A percentile compares a stretch with the other conserved stretches of the same genome.
phyloP scores from a whole-genome alignment of 2,113 vertebrate species.

The Sphyrna mokarran region DNA sequence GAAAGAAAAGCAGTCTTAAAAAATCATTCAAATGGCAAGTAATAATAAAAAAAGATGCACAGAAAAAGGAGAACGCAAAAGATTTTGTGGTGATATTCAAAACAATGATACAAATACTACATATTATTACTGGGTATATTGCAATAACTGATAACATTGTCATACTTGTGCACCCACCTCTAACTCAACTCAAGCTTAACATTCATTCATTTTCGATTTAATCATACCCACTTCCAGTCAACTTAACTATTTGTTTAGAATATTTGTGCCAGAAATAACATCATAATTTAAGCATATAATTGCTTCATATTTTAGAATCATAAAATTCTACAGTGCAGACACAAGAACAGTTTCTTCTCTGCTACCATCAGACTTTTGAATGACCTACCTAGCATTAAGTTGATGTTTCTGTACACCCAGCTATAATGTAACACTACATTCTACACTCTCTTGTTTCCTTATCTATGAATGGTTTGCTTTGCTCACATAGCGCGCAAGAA shows the following conservation, averaged over 20 bases:
- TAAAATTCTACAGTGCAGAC: too few species aligned
- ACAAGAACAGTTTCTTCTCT: too few species aligned
- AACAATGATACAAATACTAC: neutral
- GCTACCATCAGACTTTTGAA: too few species aligned
- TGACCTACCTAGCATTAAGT: too few species aligned
- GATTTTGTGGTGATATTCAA: neutral
- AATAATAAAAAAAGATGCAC: neutral
- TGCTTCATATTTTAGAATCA: too few species aligned
- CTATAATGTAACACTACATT: too few species aligned
- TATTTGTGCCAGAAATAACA: neutral
- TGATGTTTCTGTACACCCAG: too few species aligned
- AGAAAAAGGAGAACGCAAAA: neutral
- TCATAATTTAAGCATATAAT: too few species aligned
- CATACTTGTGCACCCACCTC: neutral
- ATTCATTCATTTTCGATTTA: neutral
- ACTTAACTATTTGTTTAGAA: neutral
- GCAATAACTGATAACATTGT: neutral
- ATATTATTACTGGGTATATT: neutral
- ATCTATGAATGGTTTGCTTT: too few species aligned
- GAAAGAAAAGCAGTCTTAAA: slow-evolving; percentile 26
- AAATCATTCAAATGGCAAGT: neutral
- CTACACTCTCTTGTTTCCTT: too few species aligned
- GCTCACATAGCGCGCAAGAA: too few species aligned
- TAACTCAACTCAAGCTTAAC: neutral
- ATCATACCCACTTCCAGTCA: neutral